Base-by-base conservation (phyloP, 2,113 vertebrate species). In the Acrocephalus kingi region DNA sequence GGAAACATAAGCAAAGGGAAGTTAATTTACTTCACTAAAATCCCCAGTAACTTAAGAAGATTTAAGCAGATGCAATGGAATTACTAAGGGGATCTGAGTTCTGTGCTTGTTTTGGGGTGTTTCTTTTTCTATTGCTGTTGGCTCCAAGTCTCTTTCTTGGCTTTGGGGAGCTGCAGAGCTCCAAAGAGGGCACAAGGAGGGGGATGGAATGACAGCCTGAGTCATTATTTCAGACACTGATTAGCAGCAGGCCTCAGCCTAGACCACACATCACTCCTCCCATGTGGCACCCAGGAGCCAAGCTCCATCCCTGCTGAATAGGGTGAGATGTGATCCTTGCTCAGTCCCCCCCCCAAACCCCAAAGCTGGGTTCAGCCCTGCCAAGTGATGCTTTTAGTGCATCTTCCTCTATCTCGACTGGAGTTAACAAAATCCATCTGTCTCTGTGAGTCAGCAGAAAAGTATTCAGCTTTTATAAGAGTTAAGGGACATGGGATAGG, bases 381-480 rank as follows among this genome's bases (percentile, higher is more conserved):
- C 0, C 0, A 35, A 92, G 41, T 0, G 16, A 82, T 72, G 74
- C 22, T 89, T 91, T 80, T 56, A 4, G 0, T 56, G 66, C n/a
- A 69, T 94, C 66, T 49, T 96, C 33, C 62, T 89, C 28, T 93
- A 72, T 94, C 88, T 94, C 0, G 0, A 54, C 69, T 79, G 77
- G 41, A 97, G 86, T 82, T 97, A 96, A 96, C 80, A 73, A 92
- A 96, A 95, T 87, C 93, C 88, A 90, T 96, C 90, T 96, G 95
- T 90, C 35, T 58, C 74, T 92, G 45, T 96, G 96, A 96, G 90
- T 96, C 95, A 97, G 94, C 62, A 94, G 93, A 96, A 89, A 97
- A 96, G 23, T 66, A 97, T 96, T 95, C 54, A 0, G 62, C 62
- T 94, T 97, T 96, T 93, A 84, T 72, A 97, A 66, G 88, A 90